Conservation (phyloP, 2,113 vertebrate genomes). For the Balaenoptera acutorostrata region DNA sequence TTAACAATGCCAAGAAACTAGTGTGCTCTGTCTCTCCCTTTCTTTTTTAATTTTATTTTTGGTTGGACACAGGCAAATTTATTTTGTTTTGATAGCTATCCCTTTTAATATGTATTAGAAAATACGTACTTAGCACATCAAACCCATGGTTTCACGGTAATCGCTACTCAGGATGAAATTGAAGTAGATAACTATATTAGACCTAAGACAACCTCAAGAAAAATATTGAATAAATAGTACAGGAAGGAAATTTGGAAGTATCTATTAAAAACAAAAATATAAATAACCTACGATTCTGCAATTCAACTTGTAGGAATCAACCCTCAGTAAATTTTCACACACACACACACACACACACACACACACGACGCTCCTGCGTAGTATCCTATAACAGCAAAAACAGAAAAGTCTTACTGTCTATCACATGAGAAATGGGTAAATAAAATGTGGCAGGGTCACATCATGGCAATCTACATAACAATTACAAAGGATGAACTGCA, state of each 20-base stretch:
- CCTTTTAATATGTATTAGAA: slow-evolving; percentile 58
- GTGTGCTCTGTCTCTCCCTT: no score
- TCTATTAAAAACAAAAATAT: slow-evolving; percentile 49
- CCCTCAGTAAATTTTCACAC: not conserved
- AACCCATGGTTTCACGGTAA: slow-evolving; percentile 6
- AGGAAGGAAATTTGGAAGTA: slow-evolving; percentile 35
- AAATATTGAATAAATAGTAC: slow-evolving; percentile 25
- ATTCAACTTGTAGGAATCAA: slow-evolving; percentile 37
- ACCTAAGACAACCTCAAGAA: slow-evolving; percentile 16
- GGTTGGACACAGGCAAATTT: slow-evolving; percentile 45
- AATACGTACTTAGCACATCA: slow-evolving; percentile 44
- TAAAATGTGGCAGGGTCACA: slow-evolving; percentile 19
- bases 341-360: not conserved
- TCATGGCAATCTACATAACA: not conserved
- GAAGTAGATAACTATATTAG: slow-evolving; percentile 18
- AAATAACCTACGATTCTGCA: slow-evolving; percentile 43
- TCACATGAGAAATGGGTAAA: slow-evolving; percentile 33
- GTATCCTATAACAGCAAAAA: slow-evolving; percentile 17
- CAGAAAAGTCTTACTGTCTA: slow-evolving; percentile 28
- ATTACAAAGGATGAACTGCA: slow-evolving; percentile 24
- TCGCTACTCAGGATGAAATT: slow-evolving; percentile 34
- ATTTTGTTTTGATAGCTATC: slow-evolving; percentile 31
- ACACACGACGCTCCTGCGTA: not conserved
- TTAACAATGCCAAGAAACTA: not conserved
- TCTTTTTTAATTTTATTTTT: not conserved